A percentile compares a stretch with the other conserved stretches of the same genome.
Conservation (phyloP, 2,113 vertebrate species). For the Sorex araneus region DNA sequence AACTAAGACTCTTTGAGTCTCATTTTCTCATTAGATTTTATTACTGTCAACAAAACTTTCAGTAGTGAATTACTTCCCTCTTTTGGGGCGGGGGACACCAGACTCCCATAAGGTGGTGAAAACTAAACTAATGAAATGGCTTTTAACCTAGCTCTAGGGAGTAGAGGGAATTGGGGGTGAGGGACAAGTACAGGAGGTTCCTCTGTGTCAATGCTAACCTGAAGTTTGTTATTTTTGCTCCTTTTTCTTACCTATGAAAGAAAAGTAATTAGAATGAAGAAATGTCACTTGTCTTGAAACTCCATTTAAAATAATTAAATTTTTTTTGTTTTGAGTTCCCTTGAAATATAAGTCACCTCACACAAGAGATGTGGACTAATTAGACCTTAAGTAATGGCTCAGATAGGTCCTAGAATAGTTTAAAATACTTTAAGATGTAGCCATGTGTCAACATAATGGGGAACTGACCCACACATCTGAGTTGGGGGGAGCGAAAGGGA, state of each 20-base stretch:
- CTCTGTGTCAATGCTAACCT: constrained; percentile 31
- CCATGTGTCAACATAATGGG: not conserved
- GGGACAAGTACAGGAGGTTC: not conserved
- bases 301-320: constrained; percentile 37
- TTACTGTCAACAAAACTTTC: constrained; percentile 71
- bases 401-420: not conserved
- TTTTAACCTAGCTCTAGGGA: constrained; percentile 58
- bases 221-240: constrained; percentile 8
- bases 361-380: not conserved
- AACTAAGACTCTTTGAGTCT: not conserved
- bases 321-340: constrained; percentile 41
- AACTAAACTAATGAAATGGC: constrained; percentile 68
- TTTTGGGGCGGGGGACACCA: not conserved
- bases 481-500: no score
- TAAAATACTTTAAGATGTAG: constrained; percentile 34
- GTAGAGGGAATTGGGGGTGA: not conserved
- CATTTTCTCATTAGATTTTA: constrained; percentile 83
- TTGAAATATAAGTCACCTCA: constrained; percentile 23
- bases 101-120: constrained; percentile 26
- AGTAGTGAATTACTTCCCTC: constrained; percentile 68
- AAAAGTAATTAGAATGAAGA: constrained; percentile 11
- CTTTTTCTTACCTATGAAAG: constrained; percentile 23
- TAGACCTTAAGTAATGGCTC: not conserved
- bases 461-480: no score
- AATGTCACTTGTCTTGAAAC: constrained; percentile 42